Evolutionary conservation across 2,888 invertebrate genomes (phyloP), one percentile per base, ranked within the genome.

Genomic region (Cetonia aurata): DNA sequence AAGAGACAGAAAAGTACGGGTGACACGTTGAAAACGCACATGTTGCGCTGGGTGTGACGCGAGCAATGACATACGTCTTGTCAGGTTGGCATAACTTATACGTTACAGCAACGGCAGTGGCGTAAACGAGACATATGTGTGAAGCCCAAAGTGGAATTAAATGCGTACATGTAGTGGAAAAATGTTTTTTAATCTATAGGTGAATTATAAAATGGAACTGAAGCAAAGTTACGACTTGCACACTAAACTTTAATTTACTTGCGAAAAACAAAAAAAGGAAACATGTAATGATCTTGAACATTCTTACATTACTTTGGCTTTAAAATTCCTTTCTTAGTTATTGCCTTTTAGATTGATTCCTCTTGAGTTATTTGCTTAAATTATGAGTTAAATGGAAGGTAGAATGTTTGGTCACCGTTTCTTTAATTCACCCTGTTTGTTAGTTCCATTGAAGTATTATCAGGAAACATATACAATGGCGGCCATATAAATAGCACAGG

Each of bases 1-100:
- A 67, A 67, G 67, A 68, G 56, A 50, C 37, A 17, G 17, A 44
- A 59, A 57, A 44, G 17, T 55, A 67, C 67, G 56, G 1, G 37
- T 67, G 55, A 19, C 60, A 31, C 42, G 60, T 65, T 50, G 62
- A 46, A 67, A 68, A 48, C 71, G 71, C 72, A 77, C 77, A 77
- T 77, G 77, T 77, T 75, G 79, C 76, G 78, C 74, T 80, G 79
- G 78, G 79, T 79, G 79, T 79, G 78, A 78, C 79, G 76, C 73
- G 77, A 77, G 72, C 77, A 75, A 73, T 80, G 79, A 81, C 80
- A 80, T 80, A 81, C 80, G 78, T 79, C 79, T 79, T 79, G 79
- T 79, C 78, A 79, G 75, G 77, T 76, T 77, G 76, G 74, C 74
- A 65, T 71, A 69, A 71, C 70, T 74, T 72, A 70, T 75, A 72